Evolutionary conservation across 2,113 vertebrate genomes (phyloP).

Genomic region (Mola mola): DNA sequence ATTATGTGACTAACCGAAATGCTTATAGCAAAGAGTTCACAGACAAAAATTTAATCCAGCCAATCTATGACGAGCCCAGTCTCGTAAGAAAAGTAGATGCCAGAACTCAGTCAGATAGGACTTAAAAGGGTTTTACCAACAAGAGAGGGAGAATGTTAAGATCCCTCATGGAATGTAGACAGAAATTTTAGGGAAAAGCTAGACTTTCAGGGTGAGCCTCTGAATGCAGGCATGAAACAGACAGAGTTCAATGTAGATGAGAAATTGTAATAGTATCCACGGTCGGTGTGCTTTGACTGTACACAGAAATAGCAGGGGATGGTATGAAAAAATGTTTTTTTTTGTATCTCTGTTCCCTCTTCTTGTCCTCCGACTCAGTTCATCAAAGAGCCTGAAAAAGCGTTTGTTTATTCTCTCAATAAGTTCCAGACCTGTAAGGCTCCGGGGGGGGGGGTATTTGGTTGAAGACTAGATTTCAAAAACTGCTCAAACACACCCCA

Average conservation of each 20-base stretch:
- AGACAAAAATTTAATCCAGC: no score
- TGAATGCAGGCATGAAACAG: constrained; percentile 3
- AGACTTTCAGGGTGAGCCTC: not conserved
- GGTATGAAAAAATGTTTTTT: constrained; percentile 15
- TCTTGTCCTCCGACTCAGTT: constrained; percentile 30
- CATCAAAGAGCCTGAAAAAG: constrained; percentile 36
- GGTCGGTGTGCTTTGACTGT: not conserved
- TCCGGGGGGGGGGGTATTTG: constrained; percentile 46
- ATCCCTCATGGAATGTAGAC: not conserved
- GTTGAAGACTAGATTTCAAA: constrained; percentile 42
- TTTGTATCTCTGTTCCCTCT: not conserved
- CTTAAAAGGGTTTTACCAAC: constrained; percentile 26
- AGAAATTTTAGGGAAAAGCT: not conserved
- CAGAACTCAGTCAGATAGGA: not conserved
- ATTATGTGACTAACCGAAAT: no score
- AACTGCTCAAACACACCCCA: no score
- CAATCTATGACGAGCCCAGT: not conserved
- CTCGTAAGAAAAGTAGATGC: not conserved
- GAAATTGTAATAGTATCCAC: not conserved
- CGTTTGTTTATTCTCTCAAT: constrained; percentile 55
- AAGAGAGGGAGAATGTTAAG: not conserved
- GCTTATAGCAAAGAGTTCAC: no score
- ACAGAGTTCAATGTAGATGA: constrained; percentile 6
- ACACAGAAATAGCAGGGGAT: not conserved
- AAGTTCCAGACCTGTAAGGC: constrained; percentile 72